These are phyloP conservation scores for Sarcophilus harrisii DNA, from an alignment of 2,797 vertebrate species.

Conservation along the genomic window DNA sequence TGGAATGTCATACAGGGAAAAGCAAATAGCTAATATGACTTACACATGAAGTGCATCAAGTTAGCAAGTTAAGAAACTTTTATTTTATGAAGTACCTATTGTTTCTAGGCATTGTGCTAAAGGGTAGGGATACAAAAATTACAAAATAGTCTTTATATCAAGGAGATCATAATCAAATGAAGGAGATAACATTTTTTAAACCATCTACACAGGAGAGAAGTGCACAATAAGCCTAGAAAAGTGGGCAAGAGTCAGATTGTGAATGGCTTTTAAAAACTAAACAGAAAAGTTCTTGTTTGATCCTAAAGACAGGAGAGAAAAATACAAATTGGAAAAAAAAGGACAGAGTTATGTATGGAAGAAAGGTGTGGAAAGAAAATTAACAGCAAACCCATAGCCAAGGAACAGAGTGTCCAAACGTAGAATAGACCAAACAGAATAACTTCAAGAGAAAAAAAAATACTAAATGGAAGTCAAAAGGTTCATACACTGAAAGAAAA, in stretches of 20 bases:
- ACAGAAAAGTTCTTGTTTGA: neutral
- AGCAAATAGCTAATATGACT: neutral
- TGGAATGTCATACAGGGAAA: neutral
- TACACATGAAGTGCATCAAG: neutral
- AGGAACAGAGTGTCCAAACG: neutral
- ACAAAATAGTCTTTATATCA: neutral
- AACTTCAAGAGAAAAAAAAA: neutral
- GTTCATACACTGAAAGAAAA: neutral
- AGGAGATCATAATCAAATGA: neutral
- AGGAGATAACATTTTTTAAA: neutral
- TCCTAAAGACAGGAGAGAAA: neutral
- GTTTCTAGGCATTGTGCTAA: neutral
- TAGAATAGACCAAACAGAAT: neutral
- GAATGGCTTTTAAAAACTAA: neutral
- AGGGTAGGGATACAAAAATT: neutral
- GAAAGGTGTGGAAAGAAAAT: neutral
- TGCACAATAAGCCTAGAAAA: neutral
- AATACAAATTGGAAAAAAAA: neutral
- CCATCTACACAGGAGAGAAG: neutral
- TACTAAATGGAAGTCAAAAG: neutral
- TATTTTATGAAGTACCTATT: neutral
- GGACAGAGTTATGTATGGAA: neutral
- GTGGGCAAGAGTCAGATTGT: neutral
- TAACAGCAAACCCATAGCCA: neutral
- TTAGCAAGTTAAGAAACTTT: neutral